Conservation (phyloP, 2,797 vertebrate genomes). For the Clamator glandarius region DNA sequence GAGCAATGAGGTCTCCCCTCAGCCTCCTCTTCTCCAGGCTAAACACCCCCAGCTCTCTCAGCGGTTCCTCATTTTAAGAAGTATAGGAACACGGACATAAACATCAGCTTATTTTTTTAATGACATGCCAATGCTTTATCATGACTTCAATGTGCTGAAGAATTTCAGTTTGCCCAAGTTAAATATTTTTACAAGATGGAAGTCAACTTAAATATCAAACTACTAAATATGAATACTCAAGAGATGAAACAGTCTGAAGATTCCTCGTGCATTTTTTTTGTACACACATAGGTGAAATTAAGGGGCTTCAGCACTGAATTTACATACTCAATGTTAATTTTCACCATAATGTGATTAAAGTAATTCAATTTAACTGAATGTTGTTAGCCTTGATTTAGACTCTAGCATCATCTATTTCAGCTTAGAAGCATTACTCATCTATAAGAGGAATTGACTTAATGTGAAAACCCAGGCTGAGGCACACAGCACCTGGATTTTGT, state of each 20-base stretch:
- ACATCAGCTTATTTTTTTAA: neutral
- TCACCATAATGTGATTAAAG: neutral
- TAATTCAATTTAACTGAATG: constrained; percentile 50
- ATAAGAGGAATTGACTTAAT: constrained; percentile 14
- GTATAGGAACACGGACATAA: neutral
- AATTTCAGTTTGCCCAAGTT: neutral
- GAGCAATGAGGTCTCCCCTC: too few species aligned
- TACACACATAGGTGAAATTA: constrained; percentile 27
- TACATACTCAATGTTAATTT: constrained; percentile 46
- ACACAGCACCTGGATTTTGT: neutral
- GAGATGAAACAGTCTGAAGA: neutral
- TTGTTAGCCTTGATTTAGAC: constrained; percentile 48
- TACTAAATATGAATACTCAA: neutral
- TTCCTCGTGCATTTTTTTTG: neutral
- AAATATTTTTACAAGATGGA: neutral
- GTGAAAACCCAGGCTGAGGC: constrained; percentile 9
- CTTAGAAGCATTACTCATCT: constrained; percentile 34
- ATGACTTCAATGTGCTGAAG: neutral
- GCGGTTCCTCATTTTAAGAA: too few species aligned
- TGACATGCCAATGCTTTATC: neutral
- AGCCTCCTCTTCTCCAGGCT: too few species aligned
- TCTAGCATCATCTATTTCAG: neutral
- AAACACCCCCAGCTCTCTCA: too few species aligned
- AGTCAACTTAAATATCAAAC: neutral
- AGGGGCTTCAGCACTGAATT: neutral